Percentiles rank a stretch among this genome's conserved stretches.
These are phyloP conservation scores for Polyergus mexicanus DNA, from an alignment of 1,140 invertebrate genomes.

Conservation along the genomic window DNA sequence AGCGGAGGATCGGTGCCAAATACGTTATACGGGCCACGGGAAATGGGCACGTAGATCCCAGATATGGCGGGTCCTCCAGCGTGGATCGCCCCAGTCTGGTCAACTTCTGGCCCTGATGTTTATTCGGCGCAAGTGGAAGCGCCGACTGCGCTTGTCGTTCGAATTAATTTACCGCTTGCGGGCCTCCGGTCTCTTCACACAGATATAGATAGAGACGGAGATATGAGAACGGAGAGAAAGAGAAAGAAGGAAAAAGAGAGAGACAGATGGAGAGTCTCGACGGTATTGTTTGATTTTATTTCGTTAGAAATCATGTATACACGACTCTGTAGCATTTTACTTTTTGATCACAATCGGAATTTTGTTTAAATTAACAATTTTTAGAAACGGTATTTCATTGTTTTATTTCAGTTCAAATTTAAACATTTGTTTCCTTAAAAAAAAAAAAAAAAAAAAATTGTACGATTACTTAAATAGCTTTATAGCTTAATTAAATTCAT, in stretches of 20 bases:
- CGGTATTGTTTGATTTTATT: slow-evolving; percentile 32
- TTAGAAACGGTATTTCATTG: no score
- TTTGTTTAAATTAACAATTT: slow-evolving; percentile 17
- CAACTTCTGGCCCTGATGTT: slow-evolving; percentile 83
- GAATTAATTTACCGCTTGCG: slow-evolving; percentile 80
- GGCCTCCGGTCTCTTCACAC: slow-evolving; percentile 55
- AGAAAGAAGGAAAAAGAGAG: background rate
- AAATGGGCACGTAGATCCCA: slow-evolving; percentile 70
- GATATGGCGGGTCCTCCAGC: slow-evolving; percentile 60
- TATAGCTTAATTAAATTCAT: background rate
- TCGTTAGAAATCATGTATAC: slow-evolving; percentile 2
- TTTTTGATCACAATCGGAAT: background rate
- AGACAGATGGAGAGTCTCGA: background rate
- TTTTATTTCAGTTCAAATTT: background rate
- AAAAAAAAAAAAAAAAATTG: background rate
- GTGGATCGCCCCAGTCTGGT: slow-evolving; percentile 59
- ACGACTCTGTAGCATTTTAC: background rate
- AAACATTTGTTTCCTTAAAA: background rate
- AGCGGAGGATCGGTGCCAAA: slow-evolving; percentile 74
- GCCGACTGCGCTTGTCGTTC: slow-evolving; percentile 80
- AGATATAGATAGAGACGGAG: slow-evolving; percentile 40
- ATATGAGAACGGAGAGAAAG: background rate
- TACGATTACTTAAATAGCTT: background rate
- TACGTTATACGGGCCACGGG: slow-evolving; percentile 66
- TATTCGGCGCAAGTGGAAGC: slow-evolving; percentile 74